Base-by-base conservation (phyloP, 2,888 invertebrate species). In the Phymatocera aterrima region DNA sequence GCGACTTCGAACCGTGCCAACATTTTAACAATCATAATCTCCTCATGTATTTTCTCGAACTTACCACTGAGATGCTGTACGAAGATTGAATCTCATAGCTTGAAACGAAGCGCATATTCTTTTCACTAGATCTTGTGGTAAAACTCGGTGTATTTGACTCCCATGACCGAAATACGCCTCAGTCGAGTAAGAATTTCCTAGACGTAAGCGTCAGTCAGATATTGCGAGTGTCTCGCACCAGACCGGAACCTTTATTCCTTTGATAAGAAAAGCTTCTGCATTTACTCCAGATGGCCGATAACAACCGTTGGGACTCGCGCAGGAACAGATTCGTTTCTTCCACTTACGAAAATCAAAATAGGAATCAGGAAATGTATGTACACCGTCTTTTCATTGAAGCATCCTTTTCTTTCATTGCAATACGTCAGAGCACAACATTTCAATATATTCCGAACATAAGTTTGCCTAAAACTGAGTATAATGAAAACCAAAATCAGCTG, bases 131-230 rank as follows among this genome's bases (percentile, higher is more conserved):
- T 12, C 15, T 46, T n/a, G 28, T 28, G 46, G 8, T 21, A 28
- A 40, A 43, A 46, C 43, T 68, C 15, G 24, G 24, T 43, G 43
- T 28, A 68, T 43, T 68, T 24, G 24, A 68, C 43, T 68, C 8
- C 28, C 3, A n/a, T 43, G 12, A 15, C n/a, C 24, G 15, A n/a
- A 68, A 24, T 15, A 15, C 24, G n/a, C 28, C 46, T 46, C 46
- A 21, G 46, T 8, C 24, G n/a, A 43, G 24, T 43, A 8, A 46
- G 46, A 68, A 68, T 46, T 21, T 15, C n/a, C 46, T 15, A 46
- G 46, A 68, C 68, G 24, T 68, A 18, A 68, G 46, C 46, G 24
- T 68, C 34, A 68, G 46, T 68, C 68, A 6, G 61, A 64, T 64
- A 64, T 64, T 64, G 61, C 68, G 6, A 21, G 15, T 28, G 46